Evolutionary conservation across 2,888 invertebrate genomes (phyloP), one percentile per base, ranked within the genome.

Genomic region (Parapristionchus giblindavisi): DNA sequence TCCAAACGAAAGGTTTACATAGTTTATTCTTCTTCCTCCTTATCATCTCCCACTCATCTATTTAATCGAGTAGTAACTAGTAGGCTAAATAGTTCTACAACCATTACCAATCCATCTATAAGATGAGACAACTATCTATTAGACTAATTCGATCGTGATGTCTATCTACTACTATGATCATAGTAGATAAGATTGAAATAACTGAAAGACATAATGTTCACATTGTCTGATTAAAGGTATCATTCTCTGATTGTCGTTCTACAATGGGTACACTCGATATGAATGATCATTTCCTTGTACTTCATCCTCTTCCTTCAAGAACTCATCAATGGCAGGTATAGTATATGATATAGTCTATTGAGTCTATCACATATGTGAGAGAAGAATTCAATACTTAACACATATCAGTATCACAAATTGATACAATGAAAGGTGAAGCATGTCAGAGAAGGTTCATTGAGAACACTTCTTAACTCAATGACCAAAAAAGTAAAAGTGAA

Each of bases 221-320:
- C 8, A 43, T 17, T 14, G 17, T 43, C 17, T 43, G 43, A 43
- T 43, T 17, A n/a, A 77, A 80, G 70, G 87, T 85, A 5, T 85
- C 87, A 29, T 77, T 88, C 43, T 87, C 87, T 36, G 84, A 86
- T 75, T 87, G 87, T 76, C 51, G 63, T 17, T 78, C 81, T 54
- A 77, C 78, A 68, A 84, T 83, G 83, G 87, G 86, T 29, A 81
- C 84, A 27, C 80, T 87, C 56, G 83, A 86, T 38, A 81, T 85
- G 77, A 80, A 85, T 60, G 83, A 87, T 71, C 86, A 87, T 74
- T 88, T 87, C 77, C 80, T 87, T 52, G 80, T 87, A 52, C 77
- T 87, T 6, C 86, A 87, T 75, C 86, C 87, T 17, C 60, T 87
- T 24, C 87, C 87, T 6, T 65, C 77, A 11, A 36, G 85, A n/a